Base-by-base conservation (phyloP, 2,888 invertebrate species). In the Tanytarsus gracilentus region DNA sequence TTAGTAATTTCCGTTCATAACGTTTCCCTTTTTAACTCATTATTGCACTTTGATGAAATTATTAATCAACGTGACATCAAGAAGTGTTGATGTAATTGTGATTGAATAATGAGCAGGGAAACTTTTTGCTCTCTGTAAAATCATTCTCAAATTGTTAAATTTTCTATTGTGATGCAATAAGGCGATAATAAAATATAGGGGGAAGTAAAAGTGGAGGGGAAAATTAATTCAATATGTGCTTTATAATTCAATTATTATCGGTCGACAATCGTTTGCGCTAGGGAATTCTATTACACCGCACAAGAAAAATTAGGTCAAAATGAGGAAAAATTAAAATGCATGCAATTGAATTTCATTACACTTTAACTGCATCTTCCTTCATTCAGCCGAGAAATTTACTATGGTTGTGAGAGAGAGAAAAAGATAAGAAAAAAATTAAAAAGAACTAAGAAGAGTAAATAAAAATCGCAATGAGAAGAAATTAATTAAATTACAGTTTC, bases 401-500 rank as follows among this genome's bases (percentile, higher is more conserved):
- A n/a, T 36, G 14, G 36, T 36, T n/a, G 4, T 36, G n/a, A 36
- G 16, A 16, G 36, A 36, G n/a, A 16, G 4, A 36, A 16, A 36
- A 36, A 36, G 16, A 36, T 16, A 16, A 36, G 36, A 6, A 16
- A 16, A 36, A 36, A 36, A 16, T 36, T 14, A n/a, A 36, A 16
- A 6, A 36, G 16, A 36, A 36, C 16, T 16, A 36, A 36, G 36
- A 36, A 16, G 36, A 36, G 16, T 16, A 36, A 16, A 16, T 6
- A 36, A 36, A 36, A 14, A 33, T 7, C n/a, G 16, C 16, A 36
- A n/a, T 36, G 2, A 36, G n/a, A 14, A 3, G 9, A 36, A 36
- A 33, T 53, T 53, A 53, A 53, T 53, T 53, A 53, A 53, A 53
- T 53, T 53, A 53, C 53, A 53, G 36, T 53, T 53, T 36, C 23